A percentile compares a stretch with the other conserved stretches of the same genome.
Conservation (phyloP, 2,113 vertebrate species). For the Pogona vitticeps region DNA sequence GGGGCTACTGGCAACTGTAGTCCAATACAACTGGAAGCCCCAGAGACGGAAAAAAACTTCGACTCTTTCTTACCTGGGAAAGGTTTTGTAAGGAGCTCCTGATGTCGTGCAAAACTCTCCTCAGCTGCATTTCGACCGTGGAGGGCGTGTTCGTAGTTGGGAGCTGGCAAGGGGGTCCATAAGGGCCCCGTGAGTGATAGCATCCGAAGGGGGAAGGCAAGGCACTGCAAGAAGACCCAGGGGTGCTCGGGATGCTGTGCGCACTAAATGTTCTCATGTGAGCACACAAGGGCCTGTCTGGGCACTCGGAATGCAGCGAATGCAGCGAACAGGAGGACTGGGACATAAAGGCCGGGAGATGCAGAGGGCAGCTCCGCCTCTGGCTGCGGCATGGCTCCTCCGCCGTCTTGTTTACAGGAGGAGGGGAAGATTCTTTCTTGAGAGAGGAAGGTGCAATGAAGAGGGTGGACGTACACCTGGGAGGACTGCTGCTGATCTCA, state of each 20-base stretch:
- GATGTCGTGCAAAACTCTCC: constrained; percentile 92
- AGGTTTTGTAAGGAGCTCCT: constrained; percentile 89
- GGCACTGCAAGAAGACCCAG: constrained; percentile 57
- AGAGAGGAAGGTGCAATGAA: constrained; percentile 73
- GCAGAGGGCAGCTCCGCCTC: constrained; percentile 64
- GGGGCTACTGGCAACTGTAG: neutral
- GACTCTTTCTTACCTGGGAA: constrained; percentile 80
- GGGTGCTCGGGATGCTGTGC: constrained; percentile 86
- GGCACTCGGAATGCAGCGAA: constrained; percentile 80
- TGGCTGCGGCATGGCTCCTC: constrained; percentile 62
- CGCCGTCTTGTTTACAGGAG: neutral
- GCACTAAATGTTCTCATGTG: constrained; percentile 81
- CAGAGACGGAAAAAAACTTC: no score
- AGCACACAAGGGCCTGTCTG: constrained; percentile 74
- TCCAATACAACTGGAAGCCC: no score
- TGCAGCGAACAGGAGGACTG: constrained; percentile 84
- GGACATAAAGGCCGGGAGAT: constrained; percentile 68
- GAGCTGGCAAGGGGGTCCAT: constrained; percentile 58
- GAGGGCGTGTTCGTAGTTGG: constrained; percentile 74
- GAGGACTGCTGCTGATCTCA: constrained; percentile 47
- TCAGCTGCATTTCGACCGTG: constrained; percentile 92
- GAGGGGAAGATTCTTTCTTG: constrained; percentile 52
- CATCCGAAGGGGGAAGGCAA: constrained; percentile 67
- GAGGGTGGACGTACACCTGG: constrained; percentile 76
- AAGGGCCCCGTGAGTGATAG: constrained; percentile 67